Base-by-base conservation (phyloP, 2,888 invertebrate species). In the Brachylomia viminalis region DNA sequence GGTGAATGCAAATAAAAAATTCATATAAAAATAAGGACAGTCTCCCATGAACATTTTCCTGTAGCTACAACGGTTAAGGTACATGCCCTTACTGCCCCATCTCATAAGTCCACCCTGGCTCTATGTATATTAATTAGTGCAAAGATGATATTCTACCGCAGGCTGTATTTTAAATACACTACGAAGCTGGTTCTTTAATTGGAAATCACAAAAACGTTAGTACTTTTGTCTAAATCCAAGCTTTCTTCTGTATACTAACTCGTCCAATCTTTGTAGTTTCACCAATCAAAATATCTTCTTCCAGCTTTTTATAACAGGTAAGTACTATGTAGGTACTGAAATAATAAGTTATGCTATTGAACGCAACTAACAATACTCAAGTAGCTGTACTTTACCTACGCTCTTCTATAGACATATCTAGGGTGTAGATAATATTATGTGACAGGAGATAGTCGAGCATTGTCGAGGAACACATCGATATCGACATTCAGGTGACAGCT, bases 391-490 rank as follows among this genome's bases (percentile, higher is more conserved):
- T 33, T 67, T 69, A 49, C 61, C 38, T 62, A 42, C 66, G n/a
- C 20, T 42, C 33, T 77, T 64, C 33, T 38, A 49, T 58, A 33
- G 52, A 58, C 27, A 47, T n/a, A n/a, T n/a, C n/a, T 59, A 27
- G 23, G 23, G 65, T 54, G n/a, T 42, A 81, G 73, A 74, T 81
- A 77, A 65, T 75, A 77, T 80, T 72, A 75, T 82, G 66, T 58
- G 65, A 52, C n/a, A 49, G n/a, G 59, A 82, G 74, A 77, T 75
- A 79, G 71, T 71, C 27, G 38, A 49, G 74, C 66, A 81, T 81
- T 86, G 87, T 86, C 27, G 54, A 65, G 54, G n/a, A 72, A 75
- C 67, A 77, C 49, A n/a, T 78, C 33, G 72, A 80, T 79, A 77
- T 79, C 73, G 77, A 83, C 75, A 74, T 33, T 42, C 58, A 54